These are phyloP conservation scores for Neomonachus schauinslandi DNA, from an alignment of 2,113 vertebrate genomes.

Conservation along the genomic window DNA sequence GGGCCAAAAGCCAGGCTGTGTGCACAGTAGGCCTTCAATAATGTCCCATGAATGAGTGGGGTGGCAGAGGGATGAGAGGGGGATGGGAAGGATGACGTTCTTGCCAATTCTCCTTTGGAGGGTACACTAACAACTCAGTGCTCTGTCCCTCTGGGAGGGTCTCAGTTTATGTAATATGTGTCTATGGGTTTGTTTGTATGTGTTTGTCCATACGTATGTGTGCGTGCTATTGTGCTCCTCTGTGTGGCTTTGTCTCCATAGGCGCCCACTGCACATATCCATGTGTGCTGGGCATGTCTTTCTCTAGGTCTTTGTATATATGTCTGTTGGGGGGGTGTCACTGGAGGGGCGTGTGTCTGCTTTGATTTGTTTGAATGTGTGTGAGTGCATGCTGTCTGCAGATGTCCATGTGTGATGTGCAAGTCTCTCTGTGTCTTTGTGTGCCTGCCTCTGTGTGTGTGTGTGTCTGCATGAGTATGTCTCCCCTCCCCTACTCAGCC, in stretches of 20 bases:
- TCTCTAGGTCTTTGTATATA: not conserved
- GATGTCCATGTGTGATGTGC: not conserved
- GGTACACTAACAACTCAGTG: accelerated
- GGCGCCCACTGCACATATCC: not conserved
- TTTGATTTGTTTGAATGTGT: not conserved
- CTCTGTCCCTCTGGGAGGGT: too few relatives aligned
- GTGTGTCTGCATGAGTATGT: not conserved
- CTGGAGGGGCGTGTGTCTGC: not conserved
- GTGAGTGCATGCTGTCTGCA: not conserved
- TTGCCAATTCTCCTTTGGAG: not conserved
- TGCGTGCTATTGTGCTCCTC: not conserved
- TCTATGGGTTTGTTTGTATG: not conserved
- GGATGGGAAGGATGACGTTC: not conserved
- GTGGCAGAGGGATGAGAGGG: not conserved
- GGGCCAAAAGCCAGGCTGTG: not conserved
- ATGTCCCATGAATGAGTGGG: not conserved
- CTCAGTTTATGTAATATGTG: not conserved
- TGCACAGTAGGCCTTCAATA: not conserved
- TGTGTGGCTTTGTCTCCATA: not conserved
- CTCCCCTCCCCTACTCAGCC: not conserved
- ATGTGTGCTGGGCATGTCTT: not conserved
- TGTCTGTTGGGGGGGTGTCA: not conserved
- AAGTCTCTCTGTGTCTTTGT: not conserved
- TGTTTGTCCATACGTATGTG: too few relatives aligned
- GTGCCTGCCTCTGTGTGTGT: not conserved